Conservation (phyloP, 1,140 invertebrate species). For the Penaeus chinensis region DNA sequence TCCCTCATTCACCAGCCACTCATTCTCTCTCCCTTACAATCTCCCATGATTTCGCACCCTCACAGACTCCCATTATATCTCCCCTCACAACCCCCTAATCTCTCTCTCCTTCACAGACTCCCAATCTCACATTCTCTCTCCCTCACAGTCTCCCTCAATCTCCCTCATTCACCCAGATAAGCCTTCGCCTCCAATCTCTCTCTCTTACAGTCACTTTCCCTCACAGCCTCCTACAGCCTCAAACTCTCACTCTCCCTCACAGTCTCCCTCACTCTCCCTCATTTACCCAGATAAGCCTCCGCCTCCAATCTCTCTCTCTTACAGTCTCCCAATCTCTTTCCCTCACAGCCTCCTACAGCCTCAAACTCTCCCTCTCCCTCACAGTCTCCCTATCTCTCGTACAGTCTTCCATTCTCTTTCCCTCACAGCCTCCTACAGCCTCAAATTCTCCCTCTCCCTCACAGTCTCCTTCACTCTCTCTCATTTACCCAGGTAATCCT, state of each 20-base stretch:
- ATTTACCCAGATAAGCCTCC: too few relatives aligned
- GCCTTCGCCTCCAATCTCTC: neutral
- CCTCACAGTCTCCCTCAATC: neutral
- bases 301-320: neutral
- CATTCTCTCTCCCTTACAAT: neutral
- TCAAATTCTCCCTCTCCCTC: too few relatives aligned
- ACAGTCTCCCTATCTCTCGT: neutral
- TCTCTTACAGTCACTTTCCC: neutral
- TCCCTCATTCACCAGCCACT: too few relatives aligned
- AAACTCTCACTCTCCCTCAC: conserved; percentile 2
- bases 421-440: too few relatives aligned
- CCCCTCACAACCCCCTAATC: neutral
- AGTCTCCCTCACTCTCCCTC: neutral
- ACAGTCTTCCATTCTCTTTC: neutral
- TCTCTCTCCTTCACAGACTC: neutral
- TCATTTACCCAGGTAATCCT: too few relatives aligned
- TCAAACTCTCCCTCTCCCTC: neutral
- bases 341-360: neutral
- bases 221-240: neutral
- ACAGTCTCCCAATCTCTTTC: neutral
- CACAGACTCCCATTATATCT: neutral
- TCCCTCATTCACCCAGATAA: neutral
- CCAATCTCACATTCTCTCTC: neutral
- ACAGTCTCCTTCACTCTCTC: too few relatives aligned
- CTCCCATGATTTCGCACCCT: neutral